Percentiles rank a stretch among this genome's conserved stretches.
phyloP scores from a whole-genome alignment of 2,113 vertebrate species.

The Serinus canaria region DNA sequence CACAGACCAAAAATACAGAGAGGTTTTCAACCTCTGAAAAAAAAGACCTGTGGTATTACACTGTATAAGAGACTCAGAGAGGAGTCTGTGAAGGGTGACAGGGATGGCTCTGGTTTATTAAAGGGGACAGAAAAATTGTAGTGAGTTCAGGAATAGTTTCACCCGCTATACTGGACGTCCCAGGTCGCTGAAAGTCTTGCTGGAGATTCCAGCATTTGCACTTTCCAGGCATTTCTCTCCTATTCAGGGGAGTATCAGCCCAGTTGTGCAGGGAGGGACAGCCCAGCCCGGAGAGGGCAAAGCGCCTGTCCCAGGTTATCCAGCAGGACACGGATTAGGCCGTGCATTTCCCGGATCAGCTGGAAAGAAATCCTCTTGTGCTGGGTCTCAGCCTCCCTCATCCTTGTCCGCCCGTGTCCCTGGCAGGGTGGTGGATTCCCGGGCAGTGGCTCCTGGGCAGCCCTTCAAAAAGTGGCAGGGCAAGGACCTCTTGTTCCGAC shows the following conservation, averaged over 20 bases:
- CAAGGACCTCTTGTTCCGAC: not conserved
- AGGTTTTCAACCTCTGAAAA: not conserved
- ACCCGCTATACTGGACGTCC: too few species aligned
- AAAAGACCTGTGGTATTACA: not conserved
- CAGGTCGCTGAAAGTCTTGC: not conserved
- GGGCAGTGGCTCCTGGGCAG: not conserved
- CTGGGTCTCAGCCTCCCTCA: not conserved
- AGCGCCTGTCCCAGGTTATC: not conserved
- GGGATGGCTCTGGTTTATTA: not conserved
- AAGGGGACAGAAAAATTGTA: not conserved
- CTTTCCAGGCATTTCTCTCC: not conserved
- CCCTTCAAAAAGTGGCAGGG: not conserved
- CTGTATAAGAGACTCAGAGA: not conserved
- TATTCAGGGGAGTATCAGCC: not conserved
- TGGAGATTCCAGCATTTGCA: not conserved
- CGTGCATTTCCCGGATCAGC: not conserved
- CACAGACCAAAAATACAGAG: not conserved
- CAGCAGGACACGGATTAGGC: not conserved
- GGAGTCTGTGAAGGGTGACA: not conserved
- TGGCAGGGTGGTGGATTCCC: not conserved
- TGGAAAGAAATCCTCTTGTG: conserved; percentile 21
- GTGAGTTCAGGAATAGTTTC: not conserved
- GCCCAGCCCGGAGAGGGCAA: not conserved
- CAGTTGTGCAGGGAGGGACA: not conserved
- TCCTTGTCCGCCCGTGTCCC: not conserved